Base-by-base conservation (phyloP, 2,888 invertebrate genomes). In the Platycnemis pennipes region DNA sequence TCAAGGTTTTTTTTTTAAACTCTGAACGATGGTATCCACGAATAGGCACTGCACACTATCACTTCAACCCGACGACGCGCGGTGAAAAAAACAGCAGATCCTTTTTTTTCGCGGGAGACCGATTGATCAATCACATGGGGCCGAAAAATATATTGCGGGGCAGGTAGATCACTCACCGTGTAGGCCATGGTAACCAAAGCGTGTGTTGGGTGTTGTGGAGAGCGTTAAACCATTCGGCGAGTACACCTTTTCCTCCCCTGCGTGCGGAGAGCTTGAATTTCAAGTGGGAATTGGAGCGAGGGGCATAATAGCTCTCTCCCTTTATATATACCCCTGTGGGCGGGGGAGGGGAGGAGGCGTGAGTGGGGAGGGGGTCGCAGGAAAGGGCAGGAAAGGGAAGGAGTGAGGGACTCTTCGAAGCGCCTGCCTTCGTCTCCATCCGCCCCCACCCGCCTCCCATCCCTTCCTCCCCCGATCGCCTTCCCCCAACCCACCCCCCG, bases 221-320 rank as follows among this genome's bases (percentile, higher is more conserved):
- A 77, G 77, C 77, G 77, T 77, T 77, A 77, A 77, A 77, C 77
- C 77, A 77, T 77, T 77, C 77, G 37, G 77, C 77, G 77, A 26
- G 5, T 22, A 31, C 13, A 31, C 7, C 77, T 37, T 37, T 37
- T 77, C 77, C 26, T 91, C 13, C 45, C 13, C 26, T 53, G 42
- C 69, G 91, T 77, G 77, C 77, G 77, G 77, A 77, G 77, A 77
- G 77, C 77, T 77, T 77, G 77, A 42, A 91, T 91, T 56, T 91
- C 63, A 91, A 63, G 63, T 63, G 91, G 91, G 44, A 91, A 91
- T 91, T 56, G 56, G 91, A 91, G 63, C 91, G 63, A 91, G 91
- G n/a, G 91, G 91, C 63, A 56, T 42, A 63, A 63, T n/a, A 44
- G 13, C 37, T 42, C 56, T 56, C 44, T 91, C 91, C 91, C 63